Base-by-base conservation (phyloP, 2,888 invertebrate species). In the Idaea straminata region DNA sequence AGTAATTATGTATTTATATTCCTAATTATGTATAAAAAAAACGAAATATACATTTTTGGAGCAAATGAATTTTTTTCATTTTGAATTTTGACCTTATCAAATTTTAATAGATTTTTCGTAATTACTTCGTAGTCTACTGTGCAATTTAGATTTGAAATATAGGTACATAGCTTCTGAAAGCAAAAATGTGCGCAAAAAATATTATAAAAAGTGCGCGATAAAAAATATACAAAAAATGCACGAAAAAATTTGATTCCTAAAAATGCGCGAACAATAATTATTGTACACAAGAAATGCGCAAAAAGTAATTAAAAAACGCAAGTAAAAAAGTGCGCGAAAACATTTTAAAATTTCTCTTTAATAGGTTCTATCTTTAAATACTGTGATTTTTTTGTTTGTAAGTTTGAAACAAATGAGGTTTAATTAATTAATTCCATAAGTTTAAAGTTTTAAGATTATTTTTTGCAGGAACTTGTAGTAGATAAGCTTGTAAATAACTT, bases 31-130 rank as follows among this genome's bases (percentile, higher is more conserved):
- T 73, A 68, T 62, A 64, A 64, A 61, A 36, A 64, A 66, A 63
- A 66, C 38, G 66, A 69, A 72, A 74, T 74, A 74, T 71, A 74
- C 69, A 67, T 71, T 16, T 74, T 69, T 71, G 66, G 67, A 67
- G 66, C 57, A 5, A 60, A 59, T 15, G 15, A 3, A 62, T 61
- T 36, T 16, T 36, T 38, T 73, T 67, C 57, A 61, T 34, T 63
- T 63, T 63, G 47, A 57, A 59, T 65, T 59, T 59, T 16, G 16
- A 7, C 16, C 34, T 59, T 25, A 34, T 25, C 5, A 25, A 34
- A 5, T 59, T 59, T 59, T 15, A 16, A 10, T 15, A 5, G 15
- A 16, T 5, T 34, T 59, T 25, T 25, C 6, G 34, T 59, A 34
- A 59, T 59, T 59, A 59, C 59, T 59, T 59, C 59, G 59, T 59